Conservation (phyloP, 2,113 vertebrate genomes). For the Triplophysa tibetana region DNA sequence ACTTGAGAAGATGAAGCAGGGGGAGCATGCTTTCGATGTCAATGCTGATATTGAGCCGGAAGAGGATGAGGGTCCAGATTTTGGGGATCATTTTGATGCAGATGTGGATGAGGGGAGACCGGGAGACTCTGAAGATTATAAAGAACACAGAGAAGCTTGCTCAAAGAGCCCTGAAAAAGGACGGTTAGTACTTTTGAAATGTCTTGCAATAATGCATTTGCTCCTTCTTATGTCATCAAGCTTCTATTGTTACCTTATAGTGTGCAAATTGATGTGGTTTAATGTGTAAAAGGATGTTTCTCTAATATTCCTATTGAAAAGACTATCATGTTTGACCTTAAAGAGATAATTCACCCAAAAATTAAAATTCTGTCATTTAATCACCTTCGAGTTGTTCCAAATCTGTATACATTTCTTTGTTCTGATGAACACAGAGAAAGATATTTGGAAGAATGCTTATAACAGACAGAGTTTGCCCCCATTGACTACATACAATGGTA, state of each 20-base stretch:
- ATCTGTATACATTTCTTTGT: too few relatives aligned
- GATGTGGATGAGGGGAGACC: constrained; percentile 67
- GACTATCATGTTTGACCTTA: not conserved
- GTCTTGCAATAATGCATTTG: not conserved
- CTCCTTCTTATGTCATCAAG: not conserved
- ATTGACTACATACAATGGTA: too few relatives aligned
- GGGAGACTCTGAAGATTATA: constrained; percentile 60
- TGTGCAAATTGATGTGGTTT: not conserved
- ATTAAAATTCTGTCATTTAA: too few relatives aligned
- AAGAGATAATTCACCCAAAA: too few relatives aligned
- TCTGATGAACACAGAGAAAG: too few relatives aligned
- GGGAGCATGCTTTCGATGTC: constrained; percentile 84
- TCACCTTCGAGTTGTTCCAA: too few relatives aligned
- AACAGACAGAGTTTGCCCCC: too few relatives aligned
- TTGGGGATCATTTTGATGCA: constrained; percentile 73
- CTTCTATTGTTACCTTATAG: not conserved
- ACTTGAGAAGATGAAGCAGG: constrained; percentile 86
- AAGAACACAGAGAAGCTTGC: constrained; percentile 69
- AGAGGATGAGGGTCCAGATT: constrained; percentile 57
- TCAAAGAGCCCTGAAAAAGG: constrained; percentile 60
- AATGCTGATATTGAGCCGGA: constrained; percentile 69
- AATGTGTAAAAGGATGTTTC: too few relatives aligned
- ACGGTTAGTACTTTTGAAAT: constrained; percentile 61
- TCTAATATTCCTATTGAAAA: too few relatives aligned
- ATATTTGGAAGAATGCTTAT: too few relatives aligned